These are phyloP conservation scores for Sepiola atlantica DNA, from an alignment of 2,888 invertebrate genomes.

Conservation along the genomic window DNA sequence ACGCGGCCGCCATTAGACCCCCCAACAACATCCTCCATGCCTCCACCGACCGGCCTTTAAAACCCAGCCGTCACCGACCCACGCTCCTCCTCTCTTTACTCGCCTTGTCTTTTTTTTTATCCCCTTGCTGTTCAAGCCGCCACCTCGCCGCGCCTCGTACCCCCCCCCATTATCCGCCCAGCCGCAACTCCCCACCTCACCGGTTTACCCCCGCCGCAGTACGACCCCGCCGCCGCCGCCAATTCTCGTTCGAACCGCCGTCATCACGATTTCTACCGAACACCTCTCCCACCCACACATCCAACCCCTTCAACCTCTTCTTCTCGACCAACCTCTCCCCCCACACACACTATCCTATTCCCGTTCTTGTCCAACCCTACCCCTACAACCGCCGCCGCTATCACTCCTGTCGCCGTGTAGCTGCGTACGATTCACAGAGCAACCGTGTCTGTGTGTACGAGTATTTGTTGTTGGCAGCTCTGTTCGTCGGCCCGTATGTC, in stretches of 20 bases:
- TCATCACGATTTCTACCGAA: slow-evolving; percentile 37
- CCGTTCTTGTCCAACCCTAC: too few species aligned
- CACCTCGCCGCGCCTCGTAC: neutral
- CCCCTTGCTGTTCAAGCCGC: slow-evolving; percentile 32
- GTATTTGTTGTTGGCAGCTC: neutral
- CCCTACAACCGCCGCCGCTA: neutral
- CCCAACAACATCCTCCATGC: neutral
- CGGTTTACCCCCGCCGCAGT: neutral
- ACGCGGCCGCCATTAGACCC: slow-evolving; percentile 3
- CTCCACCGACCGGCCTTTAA: neutral
- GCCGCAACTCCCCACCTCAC: neutral
- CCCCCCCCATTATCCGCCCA: neutral
- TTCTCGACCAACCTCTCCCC: neutral
- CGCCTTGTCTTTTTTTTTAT: slow-evolving; percentile 3
- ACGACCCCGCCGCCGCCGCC: neutral
- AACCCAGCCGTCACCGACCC: too few species aligned
- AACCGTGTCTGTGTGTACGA: neutral
- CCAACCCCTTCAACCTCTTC: neutral
- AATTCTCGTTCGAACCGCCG: neutral
- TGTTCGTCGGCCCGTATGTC: too few species aligned
- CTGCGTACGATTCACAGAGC: neutral
- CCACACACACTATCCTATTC: too few species aligned
- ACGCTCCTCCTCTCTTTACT: neutral
- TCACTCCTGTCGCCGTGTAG: neutral
- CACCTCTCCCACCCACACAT: neutral